Base-by-base conservation (phyloP, 53 echinoderm and acorn worm genomes). In the Apostichopus leukothele region DNA sequence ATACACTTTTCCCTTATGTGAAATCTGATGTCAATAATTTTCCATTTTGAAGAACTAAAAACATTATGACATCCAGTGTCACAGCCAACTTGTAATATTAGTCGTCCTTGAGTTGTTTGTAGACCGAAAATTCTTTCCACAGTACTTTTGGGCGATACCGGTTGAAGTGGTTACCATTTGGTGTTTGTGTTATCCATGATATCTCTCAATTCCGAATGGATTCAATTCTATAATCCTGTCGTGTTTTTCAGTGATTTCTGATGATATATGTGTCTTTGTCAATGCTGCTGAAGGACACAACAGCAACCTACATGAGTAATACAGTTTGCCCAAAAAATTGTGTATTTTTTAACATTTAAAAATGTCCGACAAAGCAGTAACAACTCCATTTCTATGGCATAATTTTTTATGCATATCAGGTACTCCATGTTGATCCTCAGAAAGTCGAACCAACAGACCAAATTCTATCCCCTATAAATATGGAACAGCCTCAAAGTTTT, bases 141-240 rank as follows among this genome's bases (percentile, higher is more conserved):
- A 25, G 25, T 25, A 25, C 25, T 25, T 1, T 25, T 25, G 25
- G 0, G 25, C 25, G 25, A 25, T 25, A 25, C 25, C 25, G 25
- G 25, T 25, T 25, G 25, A 25, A 25, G 25, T 25, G 25, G 25
- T 25, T 25, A 25, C 25, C 25, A 25, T 25, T 25, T 25, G 25
- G 25, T 25, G 25, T 25, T 25, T 25, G 25, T 25, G 25, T 25
- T 25, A 0, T 25, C 25, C 25, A 25, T 25, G 25, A 25, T 25
- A 25, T 25, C 25, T 25, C 25, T 25, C 1, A 25, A 25, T 25
- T 25, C 25, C 25, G 23, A 25, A 93, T 95, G 93, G 90, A 91
- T 74, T 90, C 89, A 86, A 95, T 95, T 57, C 76, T 95, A 4
- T 92, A 90, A 66, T 66, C 83, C 25, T 95, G 95, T 53, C 90